Conservation (phyloP, 2,888 invertebrate species). For the Julus scandinavius region DNA sequence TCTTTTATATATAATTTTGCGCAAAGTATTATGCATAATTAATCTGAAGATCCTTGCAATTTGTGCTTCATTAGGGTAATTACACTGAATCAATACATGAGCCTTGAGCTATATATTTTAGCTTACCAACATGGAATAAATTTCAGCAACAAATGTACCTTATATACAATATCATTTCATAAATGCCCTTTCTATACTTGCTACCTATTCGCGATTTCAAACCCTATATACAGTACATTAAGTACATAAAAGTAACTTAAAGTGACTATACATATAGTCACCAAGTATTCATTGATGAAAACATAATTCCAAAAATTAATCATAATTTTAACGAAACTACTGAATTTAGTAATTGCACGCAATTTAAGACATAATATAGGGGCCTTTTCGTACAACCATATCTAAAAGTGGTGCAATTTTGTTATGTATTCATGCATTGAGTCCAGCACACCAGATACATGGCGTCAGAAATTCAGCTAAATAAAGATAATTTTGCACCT, state of each 20-base stretch:
- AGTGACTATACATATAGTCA: not conserved
- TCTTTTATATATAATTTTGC: not conserved
- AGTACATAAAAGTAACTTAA: too few relatives aligned
- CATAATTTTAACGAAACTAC: too few relatives aligned
- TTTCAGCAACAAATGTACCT: too few relatives aligned
- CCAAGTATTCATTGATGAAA: too few relatives aligned
- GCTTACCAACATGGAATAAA: not conserved
- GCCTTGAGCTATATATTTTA: not conserved
- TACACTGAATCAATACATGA: not conserved
- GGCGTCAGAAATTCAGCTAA: not conserved
- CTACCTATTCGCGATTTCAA: not conserved
- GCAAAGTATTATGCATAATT: not conserved
- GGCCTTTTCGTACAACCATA: not conserved
- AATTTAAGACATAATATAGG: too few relatives aligned
- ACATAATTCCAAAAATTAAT: too few relatives aligned
- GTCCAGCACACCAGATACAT: not conserved
- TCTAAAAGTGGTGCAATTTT: not conserved
- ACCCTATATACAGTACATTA: not conserved
- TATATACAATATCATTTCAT: too few relatives aligned
- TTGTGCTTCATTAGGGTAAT: not conserved
- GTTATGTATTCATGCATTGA: not conserved
- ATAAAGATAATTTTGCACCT: conserved; percentile 28
- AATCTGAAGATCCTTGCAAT: not conserved
- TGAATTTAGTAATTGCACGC: too few relatives aligned
- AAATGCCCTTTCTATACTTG: not conserved